Evolutionary conservation across 2,888 invertebrate species (phyloP).

Genomic region (Sisyra nigra): DNA sequence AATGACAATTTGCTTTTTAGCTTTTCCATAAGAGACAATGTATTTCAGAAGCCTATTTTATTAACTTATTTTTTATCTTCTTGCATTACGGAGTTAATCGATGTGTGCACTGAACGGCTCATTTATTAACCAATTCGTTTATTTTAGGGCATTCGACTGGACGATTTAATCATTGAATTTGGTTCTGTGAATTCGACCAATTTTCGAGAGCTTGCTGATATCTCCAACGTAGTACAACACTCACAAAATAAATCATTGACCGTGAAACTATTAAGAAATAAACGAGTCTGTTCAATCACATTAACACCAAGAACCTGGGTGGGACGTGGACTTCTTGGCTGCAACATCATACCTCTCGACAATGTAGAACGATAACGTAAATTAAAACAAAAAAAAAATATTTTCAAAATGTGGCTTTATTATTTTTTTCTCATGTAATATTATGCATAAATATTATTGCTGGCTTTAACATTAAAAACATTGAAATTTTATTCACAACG

Average conservation of each 20-base stretch:
- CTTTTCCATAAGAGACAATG: too few relatives aligned
- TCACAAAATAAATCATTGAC: slow-evolving; percentile 34
- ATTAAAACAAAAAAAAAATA: too few relatives aligned
- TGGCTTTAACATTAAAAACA: too few relatives aligned
- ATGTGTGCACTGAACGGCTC: too few relatives aligned
- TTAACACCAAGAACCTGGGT: slow-evolving; percentile 60
- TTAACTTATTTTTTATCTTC: too few relatives aligned
- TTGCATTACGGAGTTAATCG: too few relatives aligned
- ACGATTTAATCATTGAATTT: slow-evolving; percentile 59
- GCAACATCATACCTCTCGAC: slow-evolving; percentile 40
- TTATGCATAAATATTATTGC: too few relatives aligned
- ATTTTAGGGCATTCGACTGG: slow-evolving; percentile 48
- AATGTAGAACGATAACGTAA: slow-evolving; percentile 24
- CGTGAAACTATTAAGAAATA: slow-evolving; percentile 36
- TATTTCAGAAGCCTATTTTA: too few relatives aligned
- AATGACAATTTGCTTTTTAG: too few relatives aligned
- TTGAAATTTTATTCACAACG: too few relatives aligned
- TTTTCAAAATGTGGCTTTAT: too few relatives aligned
- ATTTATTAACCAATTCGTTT: slow-evolving; percentile 1
- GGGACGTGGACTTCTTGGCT: slow-evolving; percentile 65
- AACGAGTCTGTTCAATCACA: slow-evolving; percentile 33
- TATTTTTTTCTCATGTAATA: too few relatives aligned
- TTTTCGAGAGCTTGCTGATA: slow-evolving; percentile 49
- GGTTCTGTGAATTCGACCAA: slow-evolving; percentile 58
- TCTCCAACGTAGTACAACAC: slow-evolving; percentile 48